A percentile compares a stretch with the other conserved stretches of the same genome.
Conservation (phyloP, 2,113 vertebrate species). For the Myotis lucifugus region DNA sequence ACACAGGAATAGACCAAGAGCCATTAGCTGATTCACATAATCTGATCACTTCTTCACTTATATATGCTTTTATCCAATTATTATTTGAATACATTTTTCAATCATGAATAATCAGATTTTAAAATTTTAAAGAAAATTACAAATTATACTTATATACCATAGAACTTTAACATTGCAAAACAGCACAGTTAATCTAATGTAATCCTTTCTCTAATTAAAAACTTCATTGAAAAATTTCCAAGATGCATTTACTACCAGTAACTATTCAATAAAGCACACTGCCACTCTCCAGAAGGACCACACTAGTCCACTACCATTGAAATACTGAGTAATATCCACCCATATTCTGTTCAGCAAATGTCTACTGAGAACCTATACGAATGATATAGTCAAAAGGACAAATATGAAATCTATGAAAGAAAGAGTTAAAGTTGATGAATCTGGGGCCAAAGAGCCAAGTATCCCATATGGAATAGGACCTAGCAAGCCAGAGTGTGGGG, state of each 20-base stretch:
- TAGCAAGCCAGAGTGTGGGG: constrained; percentile 53
- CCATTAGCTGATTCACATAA: neutral
- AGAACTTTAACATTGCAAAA: neutral
- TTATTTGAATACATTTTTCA: neutral
- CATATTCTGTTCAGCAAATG: constrained; percentile 6
- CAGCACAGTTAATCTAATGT: neutral
- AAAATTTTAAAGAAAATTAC: constrained; percentile 22
- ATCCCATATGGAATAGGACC: constrained; percentile 75
- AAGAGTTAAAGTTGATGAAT: constrained; percentile 56
- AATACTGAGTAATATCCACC: constrained; percentile 2
- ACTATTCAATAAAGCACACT: constrained; percentile 20
- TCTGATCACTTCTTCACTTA: neutral
- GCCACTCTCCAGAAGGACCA: neutral
- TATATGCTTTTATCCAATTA: neutral
- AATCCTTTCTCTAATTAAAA: constrained; percentile 39
- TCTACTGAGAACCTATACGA: neutral
- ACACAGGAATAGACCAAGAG: neutral
- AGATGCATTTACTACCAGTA: neutral
- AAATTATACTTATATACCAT: neutral
- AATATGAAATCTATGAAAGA: constrained; percentile 50
- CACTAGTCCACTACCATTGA: neutral
- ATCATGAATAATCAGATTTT: constrained; percentile 24
- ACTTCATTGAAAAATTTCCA: constrained; percentile 24
- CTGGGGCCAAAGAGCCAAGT: constrained; percentile 68
- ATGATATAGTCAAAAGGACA: constrained; percentile 31